Conservation (phyloP, 1,140 invertebrate species). For the Asbolus verrucosus region DNA sequence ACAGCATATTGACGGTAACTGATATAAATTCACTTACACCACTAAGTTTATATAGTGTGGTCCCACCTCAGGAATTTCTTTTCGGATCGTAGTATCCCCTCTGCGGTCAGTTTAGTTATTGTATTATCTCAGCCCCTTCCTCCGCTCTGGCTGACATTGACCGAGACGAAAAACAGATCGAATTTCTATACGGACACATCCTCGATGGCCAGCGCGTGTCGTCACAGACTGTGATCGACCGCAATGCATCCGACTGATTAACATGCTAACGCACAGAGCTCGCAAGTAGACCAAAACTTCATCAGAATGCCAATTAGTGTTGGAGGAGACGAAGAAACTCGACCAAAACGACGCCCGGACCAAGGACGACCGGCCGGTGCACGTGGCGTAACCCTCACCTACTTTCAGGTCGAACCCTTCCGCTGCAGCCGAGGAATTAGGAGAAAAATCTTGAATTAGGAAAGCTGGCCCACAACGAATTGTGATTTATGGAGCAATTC, state of each 20-base stretch:
- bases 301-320: conserved; percentile 28
- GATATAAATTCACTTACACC: conserved; percentile 64
- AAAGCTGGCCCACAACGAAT: too few species aligned
- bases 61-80: conserved; percentile 55
- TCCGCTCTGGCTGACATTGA: conserved; percentile 60
- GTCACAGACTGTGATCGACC: conserved; percentile 47
- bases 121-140: conserved; percentile 7
- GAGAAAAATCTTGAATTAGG: too few species aligned
- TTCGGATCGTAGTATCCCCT: conserved; percentile 47
- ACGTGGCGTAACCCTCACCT: conserved; percentile 46
- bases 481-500: too few species aligned
- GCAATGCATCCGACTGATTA: conserved; percentile 44
- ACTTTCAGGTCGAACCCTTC: conserved; percentile 12
- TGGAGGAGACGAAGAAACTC: background rate
- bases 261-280: conserved; percentile 50
- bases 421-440: too few species aligned
- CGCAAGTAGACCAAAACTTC: conserved; percentile 58
- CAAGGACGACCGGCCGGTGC: background rate
- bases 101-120: conserved; percentile 42
- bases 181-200: too few species aligned
- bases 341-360: conserved; percentile 3
- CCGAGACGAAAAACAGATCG: conserved; percentile 59
- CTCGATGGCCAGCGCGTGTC: too few species aligned
- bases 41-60: conserved; percentile 62
- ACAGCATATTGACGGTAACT: conserved; percentile 62